phyloP scores from a whole-genome alignment of 37 sponge, comb jelly and placozoan species.

The Hexactinellida sp. region DNA sequence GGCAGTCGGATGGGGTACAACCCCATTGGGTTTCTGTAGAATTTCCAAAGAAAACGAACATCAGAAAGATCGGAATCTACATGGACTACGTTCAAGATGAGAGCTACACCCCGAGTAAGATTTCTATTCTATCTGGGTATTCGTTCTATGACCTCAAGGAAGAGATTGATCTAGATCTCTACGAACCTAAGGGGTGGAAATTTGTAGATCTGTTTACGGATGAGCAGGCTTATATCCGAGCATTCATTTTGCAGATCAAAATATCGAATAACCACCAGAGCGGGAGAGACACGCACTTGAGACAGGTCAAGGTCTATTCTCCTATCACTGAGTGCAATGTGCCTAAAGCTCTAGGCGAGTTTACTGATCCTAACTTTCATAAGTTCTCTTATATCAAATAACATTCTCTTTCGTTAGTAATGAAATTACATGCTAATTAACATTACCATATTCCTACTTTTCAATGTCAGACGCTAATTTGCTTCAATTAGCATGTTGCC shows the following conservation, averaged over 20 bases:
- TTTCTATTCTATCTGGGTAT: slow-evolving; percentile 56
- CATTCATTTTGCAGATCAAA: slow-evolving; percentile 61
- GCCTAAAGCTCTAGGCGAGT: not conserved
- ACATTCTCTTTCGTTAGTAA: too few relatives aligned
- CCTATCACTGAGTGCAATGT: slow-evolving; percentile 25
- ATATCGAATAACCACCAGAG: slow-evolving; percentile 89
- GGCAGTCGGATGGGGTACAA: slow-evolving; percentile 96
- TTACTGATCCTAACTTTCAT: not conserved
- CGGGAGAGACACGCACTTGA: slow-evolving; percentile 81
- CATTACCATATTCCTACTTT: too few relatives aligned
- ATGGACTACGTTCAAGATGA: slow-evolving; percentile 75
- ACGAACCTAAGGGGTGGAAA: slow-evolving; percentile 80
- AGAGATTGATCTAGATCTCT: slow-evolving; percentile 43
- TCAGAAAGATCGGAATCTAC: slow-evolving; percentile 42
- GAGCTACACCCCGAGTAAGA: slow-evolving; percentile 92
- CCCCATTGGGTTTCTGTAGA: slow-evolving; percentile 83
- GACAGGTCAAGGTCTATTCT: slow-evolving; percentile 69
- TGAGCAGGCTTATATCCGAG: slow-evolving; percentile 18
- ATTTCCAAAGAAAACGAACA: slow-evolving; percentile 62
- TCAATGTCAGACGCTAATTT: too few relatives aligned
- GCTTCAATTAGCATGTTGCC: too few relatives aligned
- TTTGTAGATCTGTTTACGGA: slow-evolving; percentile 36
- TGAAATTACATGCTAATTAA: too few relatives aligned
- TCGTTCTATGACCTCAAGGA: slow-evolving; percentile 68
- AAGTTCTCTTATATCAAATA: not conserved